Evolutionary conservation across 1,140 invertebrate genomes (phyloP), one percentile per base, ranked within the genome.

Genomic region (Vanessa tameamea): DNA sequence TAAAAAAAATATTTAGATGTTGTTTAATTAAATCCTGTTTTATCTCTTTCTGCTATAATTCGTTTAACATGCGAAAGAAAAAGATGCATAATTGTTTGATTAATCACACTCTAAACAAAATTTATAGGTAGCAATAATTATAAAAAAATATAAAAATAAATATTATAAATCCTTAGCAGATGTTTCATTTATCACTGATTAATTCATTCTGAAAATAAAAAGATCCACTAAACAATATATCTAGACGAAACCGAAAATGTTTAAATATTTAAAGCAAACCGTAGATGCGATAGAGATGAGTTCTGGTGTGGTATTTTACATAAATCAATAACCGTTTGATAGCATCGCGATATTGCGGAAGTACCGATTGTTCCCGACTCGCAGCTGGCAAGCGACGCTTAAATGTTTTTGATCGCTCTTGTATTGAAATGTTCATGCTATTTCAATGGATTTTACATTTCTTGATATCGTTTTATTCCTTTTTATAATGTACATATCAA

Each of bases 321-420:
- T 69, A 69, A 69, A 69, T 69, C 68, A 63, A 69, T 69, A 69
- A 63, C 26, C 43, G 23, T 69, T 61, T 61, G 68, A 69, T 69
- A 57, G 67, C 26, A 59, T 68, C 53, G 66, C 51, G 53, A 68
- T 68, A 57, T 57, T 68, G 66, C 66, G 66, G 53, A 68, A 57
- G 20, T 26, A 15, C 47, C 47, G 15, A 66, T 68, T 68, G 57
- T 61, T 61, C 57, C 66, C 47, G 47, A 23, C 23, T 57, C 51
- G 65, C 65, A 68, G 51, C 51, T 55, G 66, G 66, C 66, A 55
- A 68, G 57, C 57, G 57, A 68, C 53, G 66, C 12, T 68, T 59
- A 57, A 68, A 68, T 68, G 51, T 47, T 57, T 57, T 50, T 68
- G 51, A 68, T 55, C 31, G 66, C 51, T 31, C 57, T 61, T n/a